Evolutionary conservation across 2,113 vertebrate genomes (phyloP).

Genomic region (Serilophus lunatus): DNA sequence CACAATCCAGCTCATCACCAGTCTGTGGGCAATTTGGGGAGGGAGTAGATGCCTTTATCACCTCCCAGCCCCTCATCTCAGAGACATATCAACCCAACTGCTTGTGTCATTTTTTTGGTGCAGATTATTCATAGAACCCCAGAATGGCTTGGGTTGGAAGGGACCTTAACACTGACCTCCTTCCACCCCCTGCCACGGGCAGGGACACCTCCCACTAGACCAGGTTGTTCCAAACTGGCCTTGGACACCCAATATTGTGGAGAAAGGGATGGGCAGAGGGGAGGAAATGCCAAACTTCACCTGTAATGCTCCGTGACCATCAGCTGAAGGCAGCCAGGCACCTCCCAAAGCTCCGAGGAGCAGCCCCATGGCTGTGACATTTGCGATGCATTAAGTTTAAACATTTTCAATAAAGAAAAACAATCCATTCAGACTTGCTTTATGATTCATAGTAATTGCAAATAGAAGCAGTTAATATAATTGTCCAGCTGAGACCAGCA

Average conservation of each 20-base stretch:
- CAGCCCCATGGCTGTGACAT: background rate
- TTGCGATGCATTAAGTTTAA: constrained; percentile 63
- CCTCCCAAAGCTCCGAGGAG: background rate
- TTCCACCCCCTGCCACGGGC: background rate
- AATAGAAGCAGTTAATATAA: constrained; percentile 56
- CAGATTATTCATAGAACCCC: background rate
- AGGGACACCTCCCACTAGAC: background rate
- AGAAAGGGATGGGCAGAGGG: background rate
- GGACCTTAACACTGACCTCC: background rate
- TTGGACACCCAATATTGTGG: fast-evolving
- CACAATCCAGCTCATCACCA: background rate
- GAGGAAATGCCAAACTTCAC: background rate
- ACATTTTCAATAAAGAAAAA: constrained; percentile 69
- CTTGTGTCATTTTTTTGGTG: background rate
- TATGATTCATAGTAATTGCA: constrained; percentile 67
- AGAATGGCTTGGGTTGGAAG: background rate
- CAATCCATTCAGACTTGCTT: constrained; percentile 28
- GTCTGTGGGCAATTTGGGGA: background rate
- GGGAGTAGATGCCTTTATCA: background rate
- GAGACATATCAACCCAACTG: fast-evolving
- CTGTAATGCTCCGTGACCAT: background rate
- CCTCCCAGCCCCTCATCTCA: background rate
- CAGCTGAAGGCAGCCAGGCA: background rate
- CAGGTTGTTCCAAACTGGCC: fast-evolving
- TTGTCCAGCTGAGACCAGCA: constrained; percentile 55